phyloP scores from a whole-genome alignment of 2,797 vertebrate genomes.

The Phrynocephalus vlangalii region DNA sequence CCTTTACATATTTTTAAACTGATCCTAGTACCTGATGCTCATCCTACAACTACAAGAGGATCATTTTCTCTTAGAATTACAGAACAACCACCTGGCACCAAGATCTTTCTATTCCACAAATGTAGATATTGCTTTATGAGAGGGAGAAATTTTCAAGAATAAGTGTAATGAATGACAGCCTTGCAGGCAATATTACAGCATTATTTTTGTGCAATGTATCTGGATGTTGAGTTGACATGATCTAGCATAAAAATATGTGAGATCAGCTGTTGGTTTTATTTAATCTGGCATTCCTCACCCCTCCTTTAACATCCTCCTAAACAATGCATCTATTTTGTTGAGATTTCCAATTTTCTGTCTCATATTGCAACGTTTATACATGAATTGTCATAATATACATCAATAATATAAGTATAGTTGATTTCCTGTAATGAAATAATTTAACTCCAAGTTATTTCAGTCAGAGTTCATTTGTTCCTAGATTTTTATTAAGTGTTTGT shows the following conservation, averaged over 20 bases:
- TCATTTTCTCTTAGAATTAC: not conserved
- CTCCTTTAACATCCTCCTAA: not conserved
- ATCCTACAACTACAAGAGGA: not conserved
- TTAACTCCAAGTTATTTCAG: constrained; percentile 17
- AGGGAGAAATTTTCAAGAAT: not conserved
- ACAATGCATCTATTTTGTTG: constrained; percentile 10
- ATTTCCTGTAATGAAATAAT: constrained; percentile 20
- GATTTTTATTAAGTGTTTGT: constrained; percentile 18
- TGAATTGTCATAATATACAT: constrained; percentile 24
- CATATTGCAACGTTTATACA: constrained; percentile 20
- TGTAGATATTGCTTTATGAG: not conserved
- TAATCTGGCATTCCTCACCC: not conserved
- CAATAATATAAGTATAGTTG: constrained; percentile 31
- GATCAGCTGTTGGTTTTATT: not conserved
- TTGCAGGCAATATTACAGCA: not conserved
- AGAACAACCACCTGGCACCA: not conserved
- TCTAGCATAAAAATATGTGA: not conserved
- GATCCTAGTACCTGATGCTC: too few relatives aligned
- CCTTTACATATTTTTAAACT: too few relatives aligned
- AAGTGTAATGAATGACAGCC: not conserved
- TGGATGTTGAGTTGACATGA: not conserved
- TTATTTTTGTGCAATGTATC: not conserved
- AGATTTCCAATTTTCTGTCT: constrained; percentile 29
- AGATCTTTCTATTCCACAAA: not conserved
- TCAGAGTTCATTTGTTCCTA: constrained; percentile 12